Percentiles rank a stretch among this genome's conserved stretches.
These are phyloP conservation scores for Drosophila trapezifrons DNA, from an alignment of 1,140 invertebrate species.

Conservation along the genomic window DNA sequence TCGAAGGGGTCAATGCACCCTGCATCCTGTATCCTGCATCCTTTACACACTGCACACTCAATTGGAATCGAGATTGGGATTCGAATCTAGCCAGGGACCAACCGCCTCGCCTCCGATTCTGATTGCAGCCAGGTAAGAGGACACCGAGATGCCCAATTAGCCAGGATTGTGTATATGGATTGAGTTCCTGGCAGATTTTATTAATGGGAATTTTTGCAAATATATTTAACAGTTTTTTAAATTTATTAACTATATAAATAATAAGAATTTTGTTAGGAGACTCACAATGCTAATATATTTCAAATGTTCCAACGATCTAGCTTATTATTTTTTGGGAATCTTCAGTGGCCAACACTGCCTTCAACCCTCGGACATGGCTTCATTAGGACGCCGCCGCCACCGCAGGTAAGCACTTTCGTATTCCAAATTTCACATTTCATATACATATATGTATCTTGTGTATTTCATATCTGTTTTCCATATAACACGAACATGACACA, in stretches of 20 bases:
- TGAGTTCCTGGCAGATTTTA: neutral
- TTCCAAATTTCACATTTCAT: slow-evolving; percentile 10
- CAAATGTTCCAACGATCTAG: neutral
- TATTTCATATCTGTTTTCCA: slow-evolving; percentile 15
- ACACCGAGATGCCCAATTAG: neutral
- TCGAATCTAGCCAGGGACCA: slow-evolving; percentile 5
- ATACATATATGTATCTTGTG: neutral
- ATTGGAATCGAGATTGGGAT: slow-evolving; percentile 9
- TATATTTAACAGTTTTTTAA: too few species aligned
- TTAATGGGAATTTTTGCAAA: neutral
- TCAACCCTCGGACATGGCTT: slow-evolving; percentile 10
- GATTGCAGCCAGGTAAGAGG: slow-evolving; percentile 7
- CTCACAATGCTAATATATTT: too few species aligned
- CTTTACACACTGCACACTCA: neutral
- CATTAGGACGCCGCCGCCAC: slow-evolving; percentile 31
- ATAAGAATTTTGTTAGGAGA: too few species aligned
- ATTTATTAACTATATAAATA: too few species aligned
- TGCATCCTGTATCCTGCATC: neutral
- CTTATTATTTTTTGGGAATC: neutral
- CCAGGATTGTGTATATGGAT: neutral
- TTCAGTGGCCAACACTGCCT: neutral
- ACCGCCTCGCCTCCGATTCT: neutral
- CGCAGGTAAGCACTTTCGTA: slow-evolving; percentile 15
- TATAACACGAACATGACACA: neutral
- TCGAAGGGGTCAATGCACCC: slow-evolving; percentile 41